Percentiles rank a stretch among this genome's conserved stretches.
These are phyloP conservation scores for Carlito syrichta DNA, from an alignment of 2,113 vertebrate genomes.

Conservation along the genomic window DNA sequence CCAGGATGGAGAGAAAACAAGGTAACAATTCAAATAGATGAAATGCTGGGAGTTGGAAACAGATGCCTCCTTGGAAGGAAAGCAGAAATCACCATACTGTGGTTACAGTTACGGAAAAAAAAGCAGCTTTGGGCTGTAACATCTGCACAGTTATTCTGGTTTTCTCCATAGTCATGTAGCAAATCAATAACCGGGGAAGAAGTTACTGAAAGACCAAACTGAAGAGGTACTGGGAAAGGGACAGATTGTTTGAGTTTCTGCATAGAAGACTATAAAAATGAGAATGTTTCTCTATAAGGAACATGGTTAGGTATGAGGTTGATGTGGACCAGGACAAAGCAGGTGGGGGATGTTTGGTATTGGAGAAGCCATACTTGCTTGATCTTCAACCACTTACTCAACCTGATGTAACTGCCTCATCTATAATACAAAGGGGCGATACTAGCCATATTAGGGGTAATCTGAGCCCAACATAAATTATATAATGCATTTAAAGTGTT, in stretches of 20 bases:
- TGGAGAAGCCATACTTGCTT: background rate
- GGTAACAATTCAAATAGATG: background rate
- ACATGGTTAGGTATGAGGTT: background rate
- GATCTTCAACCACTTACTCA: background rate
- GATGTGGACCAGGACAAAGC: background rate
- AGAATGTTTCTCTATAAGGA: background rate
- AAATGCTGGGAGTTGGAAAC: background rate
- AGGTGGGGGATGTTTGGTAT: too few relatives aligned
- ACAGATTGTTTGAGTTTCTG: background rate
- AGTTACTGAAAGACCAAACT: background rate
- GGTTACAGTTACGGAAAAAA: background rate
- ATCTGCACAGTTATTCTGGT: background rate
- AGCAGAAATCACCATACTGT: background rate
- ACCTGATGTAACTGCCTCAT: background rate
- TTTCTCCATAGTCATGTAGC: background rate
- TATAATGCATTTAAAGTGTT: background rate
- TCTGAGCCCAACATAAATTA: background rate
- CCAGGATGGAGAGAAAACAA: background rate
- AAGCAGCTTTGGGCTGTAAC: background rate
- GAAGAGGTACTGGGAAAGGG: background rate
- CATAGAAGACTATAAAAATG: background rate
- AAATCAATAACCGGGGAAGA: background rate
- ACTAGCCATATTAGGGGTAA: background rate
- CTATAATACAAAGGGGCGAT: too few relatives aligned
- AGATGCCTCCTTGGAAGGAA: background rate